Evolutionary conservation across 2,797 vertebrate genomes (phyloP), one percentile per base, ranked within the genome.

Genomic region (Mormyrus proboscirostris): DNA sequence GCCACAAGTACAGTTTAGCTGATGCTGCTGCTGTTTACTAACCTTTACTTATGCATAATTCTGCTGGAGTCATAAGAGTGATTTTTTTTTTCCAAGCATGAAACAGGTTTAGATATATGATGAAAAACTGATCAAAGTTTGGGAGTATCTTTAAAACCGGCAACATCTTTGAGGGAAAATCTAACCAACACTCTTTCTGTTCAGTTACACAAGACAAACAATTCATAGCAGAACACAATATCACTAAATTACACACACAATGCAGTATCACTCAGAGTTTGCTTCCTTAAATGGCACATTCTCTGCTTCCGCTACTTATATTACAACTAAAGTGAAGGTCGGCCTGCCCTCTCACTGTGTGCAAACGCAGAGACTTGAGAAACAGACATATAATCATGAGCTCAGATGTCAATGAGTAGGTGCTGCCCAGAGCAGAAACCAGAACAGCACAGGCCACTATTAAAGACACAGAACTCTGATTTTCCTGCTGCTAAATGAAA

Each of bases 401-500:
- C 86, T 88, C 88, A 69, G 8, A 90, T 88, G 88, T 76, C 88
- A 89, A 89, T 50, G 57, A 86, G 86, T 53, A 87, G 51, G 51
- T 88, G 22, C 90, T 50, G 55, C 76, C 22, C 22, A 33, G 83
- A 53, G 65, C 4, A 29, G 29, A 90, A 88, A 53, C 89, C 29
- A 3, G 88, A 88, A 50, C 88, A 91, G 90, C 91, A 88, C 73
- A 88, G 91, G 90, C 91, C 88, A 89, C 53, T 88, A 90, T 59
- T 88, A 92, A 91, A 92, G 92, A 91, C 94, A 93, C 91, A 89
- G 76, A 88, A 93, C 65, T 79, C 92, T 90, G 44, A 79, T 88
- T 85, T 90, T 84, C 93, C 90, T 82, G 65, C 92, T 90, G 49
- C 89, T 55, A 29, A 53, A 41, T 47, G 49, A 57, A 19, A 9